A percentile compares a stretch with the other conserved stretches of the same genome.
phyloP scores from a whole-genome alignment of 2,797 vertebrate genomes.

The Hapalemur alaotrensis region DNA sequence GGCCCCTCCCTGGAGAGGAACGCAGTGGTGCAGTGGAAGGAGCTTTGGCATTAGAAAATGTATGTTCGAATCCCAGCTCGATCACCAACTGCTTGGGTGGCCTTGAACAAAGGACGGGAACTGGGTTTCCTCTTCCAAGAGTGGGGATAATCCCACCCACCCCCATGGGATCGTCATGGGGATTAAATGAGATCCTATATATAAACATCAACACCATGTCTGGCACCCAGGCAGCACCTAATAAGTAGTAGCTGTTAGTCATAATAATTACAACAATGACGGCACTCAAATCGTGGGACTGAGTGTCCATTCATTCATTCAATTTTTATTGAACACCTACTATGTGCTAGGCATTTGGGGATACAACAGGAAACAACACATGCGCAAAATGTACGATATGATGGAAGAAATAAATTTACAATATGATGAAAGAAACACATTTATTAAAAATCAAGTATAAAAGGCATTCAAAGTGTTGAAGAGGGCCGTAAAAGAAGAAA shows the following conservation, averaged over 20 bases:
- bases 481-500: background rate
- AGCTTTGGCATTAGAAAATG: background rate
- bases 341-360: background rate
- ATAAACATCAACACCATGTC: background rate
- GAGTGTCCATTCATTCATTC: background rate
- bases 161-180: background rate
- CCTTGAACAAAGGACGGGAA: background rate
- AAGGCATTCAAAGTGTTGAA: background rate
- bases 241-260: background rate
- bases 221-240: background rate
- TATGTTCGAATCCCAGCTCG: background rate
- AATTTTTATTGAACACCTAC: background rate
- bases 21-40: accelerated
- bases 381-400: background rate
- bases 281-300: background rate
- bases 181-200: background rate
- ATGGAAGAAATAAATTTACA: background rate
- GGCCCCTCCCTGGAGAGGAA: background rate
- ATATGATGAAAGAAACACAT: background rate
- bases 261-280: background rate
- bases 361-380: background rate
- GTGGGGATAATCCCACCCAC: background rate
- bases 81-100: background rate
- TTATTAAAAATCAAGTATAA: background rate
- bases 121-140: background rate